phyloP scores from a whole-genome alignment of 2,797 vertebrate species.

The Echeneis naucrates region DNA sequence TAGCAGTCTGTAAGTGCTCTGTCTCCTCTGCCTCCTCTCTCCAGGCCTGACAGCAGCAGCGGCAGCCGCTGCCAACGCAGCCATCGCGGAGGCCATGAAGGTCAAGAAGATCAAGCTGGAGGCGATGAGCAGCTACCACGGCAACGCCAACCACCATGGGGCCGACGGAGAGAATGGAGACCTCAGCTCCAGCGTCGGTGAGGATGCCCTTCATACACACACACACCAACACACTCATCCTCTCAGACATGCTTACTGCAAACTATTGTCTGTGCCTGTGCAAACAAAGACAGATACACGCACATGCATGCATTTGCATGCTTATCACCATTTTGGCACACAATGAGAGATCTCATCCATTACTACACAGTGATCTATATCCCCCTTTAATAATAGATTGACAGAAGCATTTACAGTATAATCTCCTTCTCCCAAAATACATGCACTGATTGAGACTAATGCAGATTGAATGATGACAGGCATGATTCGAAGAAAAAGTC shows the following conservation, averaged over 20 bases:
- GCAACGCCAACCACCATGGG: conserved; percentile 95
- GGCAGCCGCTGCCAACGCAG: conserved; percentile 96
- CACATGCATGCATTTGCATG: background rate
- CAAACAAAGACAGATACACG: conserved; percentile 3
- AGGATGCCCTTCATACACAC: conserved; percentile 78
- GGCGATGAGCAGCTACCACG: conserved; percentile 98
- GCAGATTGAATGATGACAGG: background rate
- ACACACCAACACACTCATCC: conserved; percentile 17
- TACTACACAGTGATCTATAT: background rate
- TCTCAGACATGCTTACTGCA: background rate
- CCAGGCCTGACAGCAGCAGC: conserved; percentile 97
- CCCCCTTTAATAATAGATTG: background rate
- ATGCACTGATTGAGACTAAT: background rate
- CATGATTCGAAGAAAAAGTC: background rate
- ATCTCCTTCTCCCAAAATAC: background rate
- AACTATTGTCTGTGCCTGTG: conserved; percentile 2
- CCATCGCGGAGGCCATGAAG: conserved; percentile 99
- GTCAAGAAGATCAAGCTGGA: conserved; percentile 99
- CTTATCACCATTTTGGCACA: background rate
- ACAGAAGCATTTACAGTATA: background rate
- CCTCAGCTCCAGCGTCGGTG: conserved; percentile 95
- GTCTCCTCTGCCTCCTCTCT: conserved; percentile 69
- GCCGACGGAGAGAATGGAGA: conserved; percentile 96
- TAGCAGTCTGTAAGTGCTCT: conserved; percentile 66
- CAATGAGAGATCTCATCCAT: background rate